A percentile compares a stretch with the other conserved stretches of the same genome.
Conservation (phyloP, 2,888 invertebrate genomes). For the Eupithecia exiguata region DNA sequence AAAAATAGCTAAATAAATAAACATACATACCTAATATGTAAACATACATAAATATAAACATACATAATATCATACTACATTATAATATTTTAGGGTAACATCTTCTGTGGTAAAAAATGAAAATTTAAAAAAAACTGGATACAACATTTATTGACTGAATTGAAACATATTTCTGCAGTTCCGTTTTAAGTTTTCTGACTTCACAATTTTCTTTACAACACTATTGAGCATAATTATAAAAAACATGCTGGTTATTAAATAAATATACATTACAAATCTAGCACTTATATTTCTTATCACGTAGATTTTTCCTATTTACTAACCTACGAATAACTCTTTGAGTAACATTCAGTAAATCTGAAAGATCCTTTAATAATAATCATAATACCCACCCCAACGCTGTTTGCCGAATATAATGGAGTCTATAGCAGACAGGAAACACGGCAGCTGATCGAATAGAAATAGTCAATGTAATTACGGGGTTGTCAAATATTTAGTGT, state of each 20-base stretch:
- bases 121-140: not conserved
- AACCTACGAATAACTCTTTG: not conserved
- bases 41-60: too few species aligned
- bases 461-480: constrained; percentile 46
- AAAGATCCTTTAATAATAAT: constrained; percentile 4
- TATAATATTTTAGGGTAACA: not conserved
- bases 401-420: constrained; percentile 50
- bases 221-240: too few species aligned
- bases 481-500: constrained; percentile 32
- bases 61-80: too few species aligned
- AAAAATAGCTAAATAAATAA: too few species aligned
- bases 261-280: not conserved
- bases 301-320: not conserved
- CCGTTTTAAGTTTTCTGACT: not conserved
- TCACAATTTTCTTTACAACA: not conserved
- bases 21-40: too few species aligned
- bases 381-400: constrained; percentile 19
- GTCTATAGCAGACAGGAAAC: constrained; percentile 45
- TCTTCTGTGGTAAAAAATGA: not conserved
- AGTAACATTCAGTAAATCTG: constrained; percentile 5
- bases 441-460: constrained; percentile 48
- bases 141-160: not conserved
- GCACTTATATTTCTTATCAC: not conserved
- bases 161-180: not conserved
- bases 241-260: too few species aligned